Evolutionary conservation across 1,140 invertebrate species (phyloP), one percentile per base, ranked within the genome.

Genomic region (Hycleus phaleratus): DNA sequence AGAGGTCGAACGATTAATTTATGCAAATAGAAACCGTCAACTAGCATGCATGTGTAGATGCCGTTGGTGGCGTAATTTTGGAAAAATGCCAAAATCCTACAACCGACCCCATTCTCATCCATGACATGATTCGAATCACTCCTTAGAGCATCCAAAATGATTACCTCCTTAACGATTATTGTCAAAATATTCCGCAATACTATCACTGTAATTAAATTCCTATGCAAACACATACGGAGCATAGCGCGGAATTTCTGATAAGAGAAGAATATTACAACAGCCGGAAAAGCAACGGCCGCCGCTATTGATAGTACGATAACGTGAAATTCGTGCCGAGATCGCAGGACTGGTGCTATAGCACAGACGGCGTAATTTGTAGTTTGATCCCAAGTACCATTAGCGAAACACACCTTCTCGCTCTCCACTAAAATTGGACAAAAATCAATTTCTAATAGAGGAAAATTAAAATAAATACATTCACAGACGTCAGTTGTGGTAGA

Each of bases 1-100:
- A 82, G 81, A 1, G 79, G 75, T 3, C 77, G 74, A 0, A 80
- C 81, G n/a, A 83, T 82, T 0, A 77, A 69, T 8, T 79, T 71
- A 56, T 84, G 81, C 4, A 83, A 66, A 62, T 81, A 81, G 25
- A 81, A 70, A 1, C 78, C 81, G 61, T 82, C 80, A 0, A 80
- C 68, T n/a, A 82, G 61, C 82, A 84, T 83, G 60, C 78, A 81
- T 0, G 78, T 73, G 62, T 80, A 84, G 3, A 81, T 79, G 0
- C 75, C 72, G 60, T 79, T 79, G 3, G 71, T 76, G 0, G 77
- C 73, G 0, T 75, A 49, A 24, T 77, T 75, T 50, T 81, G 77
- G 0, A 76, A 61, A 18, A 78, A 71, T 1, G 79, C 73, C n/a
- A 82, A 64, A 2, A 77, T 42, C 18, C 75, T 74, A 53, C 82